Evolutionary conservation across 2,888 invertebrate species (phyloP), one percentile per base, ranked within the genome.

Genomic region (Aromia moschata): DNA sequence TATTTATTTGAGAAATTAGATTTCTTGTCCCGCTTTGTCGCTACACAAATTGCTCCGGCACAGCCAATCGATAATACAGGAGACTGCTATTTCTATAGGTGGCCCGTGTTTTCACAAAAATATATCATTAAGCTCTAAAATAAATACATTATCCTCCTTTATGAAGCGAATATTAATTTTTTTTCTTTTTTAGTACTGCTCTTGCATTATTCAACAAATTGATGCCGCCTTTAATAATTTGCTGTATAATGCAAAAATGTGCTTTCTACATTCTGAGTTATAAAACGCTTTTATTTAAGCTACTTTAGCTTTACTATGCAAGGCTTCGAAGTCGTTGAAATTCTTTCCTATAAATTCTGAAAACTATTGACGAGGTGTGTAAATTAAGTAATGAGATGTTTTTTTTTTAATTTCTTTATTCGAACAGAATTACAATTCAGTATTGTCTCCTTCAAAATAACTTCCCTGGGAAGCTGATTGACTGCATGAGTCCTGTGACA

Each of bases 1-100:
- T 80, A 80, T 81, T 80, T 80, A 80, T 80, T 80, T 79, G 79
- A 76, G 77, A 80, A 81, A 81, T 80, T 81, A 80, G 80, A 80
- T 81, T 81, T 80, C 79, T 80, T 79, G 75, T 74, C 77, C 74
- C 70, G 75, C 76, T 75, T 75, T 74, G 75, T 78, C 72, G 71
- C 72, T 69, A 67, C 65, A 68, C 71, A 75, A 75, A 77, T 77
- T 77, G 75, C 75, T 74, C 69, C 70, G 66, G 72, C 70, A 68
- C 63, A 57, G 56, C 73, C 75, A 76, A 77, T 78, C 77, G 76
- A 77, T 77, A 77, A 70, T 64, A 72, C 70, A 69, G 74, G 70
- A 74, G 74, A 71, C 72, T 72, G 72, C 74, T 73, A 73, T 75
- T 76, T 77, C 73, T 75, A 76, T 74, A 75, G 69, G 62, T 65